These are phyloP conservation scores for Calypte anna DNA, from an alignment of 2,113 vertebrate genomes.

Conservation along the genomic window DNA sequence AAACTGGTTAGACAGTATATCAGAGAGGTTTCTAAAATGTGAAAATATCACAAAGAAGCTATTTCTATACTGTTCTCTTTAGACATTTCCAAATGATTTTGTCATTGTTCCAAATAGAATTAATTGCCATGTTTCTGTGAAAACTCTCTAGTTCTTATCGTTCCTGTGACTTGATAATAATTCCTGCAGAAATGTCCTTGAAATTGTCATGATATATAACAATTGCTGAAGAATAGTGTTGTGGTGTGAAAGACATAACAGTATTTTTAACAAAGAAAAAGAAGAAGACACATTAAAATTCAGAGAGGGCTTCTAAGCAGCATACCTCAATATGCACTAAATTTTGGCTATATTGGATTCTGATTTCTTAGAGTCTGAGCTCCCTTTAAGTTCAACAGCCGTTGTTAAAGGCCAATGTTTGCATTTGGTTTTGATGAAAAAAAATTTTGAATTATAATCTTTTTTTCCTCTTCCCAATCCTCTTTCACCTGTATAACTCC, in stretches of 20 bases:
- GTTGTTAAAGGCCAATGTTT: not conserved
- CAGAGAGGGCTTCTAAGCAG: not conserved
- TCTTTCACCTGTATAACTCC: not conserved
- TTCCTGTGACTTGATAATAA: constrained; percentile 16
- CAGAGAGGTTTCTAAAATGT: not conserved
- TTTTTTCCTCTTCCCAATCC: not conserved
- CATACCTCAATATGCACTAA: not conserved
- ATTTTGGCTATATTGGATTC: not conserved
- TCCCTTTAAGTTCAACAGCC: not conserved
- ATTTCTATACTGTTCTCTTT: not conserved
- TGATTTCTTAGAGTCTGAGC: not conserved
- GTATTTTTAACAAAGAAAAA: not conserved
- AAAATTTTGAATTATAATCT: not conserved
- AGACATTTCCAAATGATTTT: constrained; percentile 34
- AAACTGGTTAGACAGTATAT: not conserved
- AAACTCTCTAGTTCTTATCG: not conserved
- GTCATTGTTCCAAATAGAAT: constrained; percentile 28
- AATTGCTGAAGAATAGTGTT: not conserved
- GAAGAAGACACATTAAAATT: not conserved
- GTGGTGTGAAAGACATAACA: not conserved
- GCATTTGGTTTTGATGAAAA: not conserved
- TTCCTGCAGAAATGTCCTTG: constrained; percentile 22
- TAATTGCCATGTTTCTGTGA: constrained; percentile 22
- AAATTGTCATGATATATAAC: not conserved
- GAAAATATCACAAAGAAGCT: not conserved